These are phyloP conservation scores for Mystacornis crossleyi DNA, from an alignment of 2,113 vertebrate species.

Conservation along the genomic window DNA sequence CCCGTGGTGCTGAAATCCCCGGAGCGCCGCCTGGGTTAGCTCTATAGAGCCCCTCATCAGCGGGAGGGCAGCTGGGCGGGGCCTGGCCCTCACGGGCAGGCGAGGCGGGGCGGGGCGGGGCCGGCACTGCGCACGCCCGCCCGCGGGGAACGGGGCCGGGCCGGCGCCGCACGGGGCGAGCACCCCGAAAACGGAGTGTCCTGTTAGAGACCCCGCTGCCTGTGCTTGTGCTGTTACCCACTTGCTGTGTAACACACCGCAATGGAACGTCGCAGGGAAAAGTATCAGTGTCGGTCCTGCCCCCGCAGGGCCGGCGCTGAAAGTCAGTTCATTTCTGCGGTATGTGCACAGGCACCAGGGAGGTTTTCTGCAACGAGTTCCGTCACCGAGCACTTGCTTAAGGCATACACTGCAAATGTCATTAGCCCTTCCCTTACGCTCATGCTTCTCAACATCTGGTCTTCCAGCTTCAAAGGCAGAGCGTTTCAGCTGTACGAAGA, in stretches of 20 bases:
- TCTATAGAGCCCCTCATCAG: accelerated
- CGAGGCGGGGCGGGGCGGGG: accelerated
- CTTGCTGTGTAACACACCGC: not conserved
- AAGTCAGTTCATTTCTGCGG: not conserved
- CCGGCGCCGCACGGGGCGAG: accelerated
- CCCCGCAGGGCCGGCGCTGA: not conserved
- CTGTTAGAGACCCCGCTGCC: accelerated
- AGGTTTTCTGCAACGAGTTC: not conserved
- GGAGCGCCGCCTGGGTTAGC: accelerated
- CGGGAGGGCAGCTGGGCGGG: not conserved
- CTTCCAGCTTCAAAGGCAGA: not conserved
- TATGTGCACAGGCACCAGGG: not conserved
- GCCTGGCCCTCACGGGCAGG: not conserved
- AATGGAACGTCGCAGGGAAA: not conserved
- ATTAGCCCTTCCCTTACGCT: not conserved
- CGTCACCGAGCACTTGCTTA: not conserved
- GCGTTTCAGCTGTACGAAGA: not conserved
- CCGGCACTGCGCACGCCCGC: too few species aligned
- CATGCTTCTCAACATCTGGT: not conserved
- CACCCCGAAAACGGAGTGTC: accelerated
- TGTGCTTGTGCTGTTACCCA: accelerated
- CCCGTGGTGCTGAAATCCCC: accelerated
- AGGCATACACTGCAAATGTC: not conserved
- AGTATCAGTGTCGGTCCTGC: not conserved
- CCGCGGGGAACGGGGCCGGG: not conserved